Evolutionary conservation across 2,113 vertebrate genomes (phyloP).

Genomic region (Clarias magur): DNA sequence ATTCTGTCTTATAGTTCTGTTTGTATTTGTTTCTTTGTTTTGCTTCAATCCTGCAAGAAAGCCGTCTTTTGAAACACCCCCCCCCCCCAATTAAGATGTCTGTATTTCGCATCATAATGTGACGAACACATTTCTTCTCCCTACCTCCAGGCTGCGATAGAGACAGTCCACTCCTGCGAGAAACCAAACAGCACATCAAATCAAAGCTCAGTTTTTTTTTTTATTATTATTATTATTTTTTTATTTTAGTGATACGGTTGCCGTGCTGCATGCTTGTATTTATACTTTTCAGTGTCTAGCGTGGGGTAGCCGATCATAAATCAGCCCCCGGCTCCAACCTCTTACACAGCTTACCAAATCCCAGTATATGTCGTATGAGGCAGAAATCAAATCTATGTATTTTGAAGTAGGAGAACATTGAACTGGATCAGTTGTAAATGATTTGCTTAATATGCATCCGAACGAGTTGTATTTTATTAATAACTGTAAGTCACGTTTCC

Average conservation of each 20-base stretch:
- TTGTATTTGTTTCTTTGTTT: conserved; percentile 6
- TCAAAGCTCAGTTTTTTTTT: neutral
- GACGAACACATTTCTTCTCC: conserved; percentile 37
- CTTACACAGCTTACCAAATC: conserved; percentile 14
- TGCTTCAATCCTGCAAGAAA: conserved; percentile 41
- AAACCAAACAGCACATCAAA: neutral
- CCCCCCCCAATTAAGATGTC: neutral
- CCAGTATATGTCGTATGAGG: neutral
- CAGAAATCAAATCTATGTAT: conserved; percentile 40
- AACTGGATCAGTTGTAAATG: neutral
- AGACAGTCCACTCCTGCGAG: conserved; percentile 15
- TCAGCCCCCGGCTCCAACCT: neutral
- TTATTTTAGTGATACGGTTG: neutral
- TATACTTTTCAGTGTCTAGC: neutral
- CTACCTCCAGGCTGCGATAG: conserved; percentile 32
- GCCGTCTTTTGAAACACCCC: neutral
- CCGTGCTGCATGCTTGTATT: neutral
- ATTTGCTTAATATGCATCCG: neutral
- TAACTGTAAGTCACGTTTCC: neutral
- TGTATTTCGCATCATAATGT: conserved; percentile 15
- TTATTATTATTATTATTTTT: conserved; percentile 15
- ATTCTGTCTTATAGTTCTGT: conserved; percentile 62
- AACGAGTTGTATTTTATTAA: neutral
- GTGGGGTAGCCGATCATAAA: neutral
- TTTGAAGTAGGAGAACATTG: neutral